Evolutionary conservation across 2,888 invertebrate genomes (phyloP), one percentile per base, ranked within the genome.

Genomic region (Pristionchus exspectatus): DNA sequence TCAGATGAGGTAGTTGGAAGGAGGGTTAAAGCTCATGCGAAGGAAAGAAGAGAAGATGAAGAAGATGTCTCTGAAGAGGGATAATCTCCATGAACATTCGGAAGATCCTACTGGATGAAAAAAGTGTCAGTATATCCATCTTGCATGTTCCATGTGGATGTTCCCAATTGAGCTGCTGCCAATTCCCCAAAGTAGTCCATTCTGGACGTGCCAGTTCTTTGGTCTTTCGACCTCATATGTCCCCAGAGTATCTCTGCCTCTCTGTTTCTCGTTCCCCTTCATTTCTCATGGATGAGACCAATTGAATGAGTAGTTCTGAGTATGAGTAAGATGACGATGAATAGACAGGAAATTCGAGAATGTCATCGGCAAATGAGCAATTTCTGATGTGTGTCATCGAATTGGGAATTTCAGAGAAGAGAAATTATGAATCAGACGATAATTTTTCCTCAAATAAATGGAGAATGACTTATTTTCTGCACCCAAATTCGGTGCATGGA

Each of bases 1-100:
- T 54, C 50, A 44, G 81, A 81, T 81, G 81, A 81, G 50, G 81
- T 81, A 50, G 81, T 81, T 50, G 81, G 81, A 77, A 21, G 74
- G 24, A 14, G 74, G 30, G 81, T 81, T 81, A 81, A 81, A 81
- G 81, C 81, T 81, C 50, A 54, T 44, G 21, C 38, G 74, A 44
- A n/a, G 81, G 21, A 18, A 54, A 54, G 63, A 50, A 50, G 24
- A n/a, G 77, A 77, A 33, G 50, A 81, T 24, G 44, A 50, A 50
- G 50, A 81, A n/a, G 81, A 33, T 44, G 77, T 12, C 21, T 77
- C 77, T 77, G 77, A 38, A 77, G 44, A 77, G 77, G 44, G 21
- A 21, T 44, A 12, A 14, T 24, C 72, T 72, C 0, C n/a, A 59
- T 59, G 44, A 50, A 50, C 12, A 50, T 50, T 50, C 44, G 44